Percentiles rank a stretch among this genome's conserved stretches.
phyloP scores from a whole-genome alignment of 1,140 invertebrate species.

The fruit fly (Drosophila melanogaster) region DNA sequence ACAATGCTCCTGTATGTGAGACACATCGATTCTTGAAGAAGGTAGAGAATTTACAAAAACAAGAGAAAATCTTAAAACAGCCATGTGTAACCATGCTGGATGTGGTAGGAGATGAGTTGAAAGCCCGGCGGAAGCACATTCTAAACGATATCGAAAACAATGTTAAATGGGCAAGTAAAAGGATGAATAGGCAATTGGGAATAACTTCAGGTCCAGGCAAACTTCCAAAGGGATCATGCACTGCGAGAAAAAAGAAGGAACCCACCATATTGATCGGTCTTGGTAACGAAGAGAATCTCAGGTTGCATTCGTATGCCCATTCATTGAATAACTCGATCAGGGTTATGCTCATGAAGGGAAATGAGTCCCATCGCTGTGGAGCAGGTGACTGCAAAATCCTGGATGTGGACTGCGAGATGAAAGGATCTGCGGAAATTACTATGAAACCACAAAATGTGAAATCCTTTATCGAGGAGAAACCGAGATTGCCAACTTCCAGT shows the following conservation, averaged over 20 bases:
- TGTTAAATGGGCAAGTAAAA: conserved; percentile 21
- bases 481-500: too few species aligned
- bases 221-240: background rate
- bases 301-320: background rate
- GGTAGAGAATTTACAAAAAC: background rate
- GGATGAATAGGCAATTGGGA: background rate
- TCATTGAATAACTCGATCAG: background rate
- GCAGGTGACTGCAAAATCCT: conserved; percentile 1
- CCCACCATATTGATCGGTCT: conserved; percentile 12
- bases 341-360: conserved; percentile 10
- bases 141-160: conserved; percentile 44
- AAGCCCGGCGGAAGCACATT: conserved; percentile 6
- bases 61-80: background rate
- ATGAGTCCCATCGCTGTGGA: background rate
- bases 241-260: background rate
- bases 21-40: conserved; percentile 7
- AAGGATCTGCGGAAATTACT: background rate
- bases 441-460: background rate
- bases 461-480: too few species aligned
- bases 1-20: background rate
- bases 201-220: background rate
- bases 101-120: background rate
- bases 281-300: background rate
- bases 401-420: background rate
- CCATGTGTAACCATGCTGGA: conserved; percentile 13